Percentiles rank a stretch among this genome's conserved stretches.
Conservation (phyloP, 1,140 invertebrate species). For the Zaprionus ornatus region DNA sequence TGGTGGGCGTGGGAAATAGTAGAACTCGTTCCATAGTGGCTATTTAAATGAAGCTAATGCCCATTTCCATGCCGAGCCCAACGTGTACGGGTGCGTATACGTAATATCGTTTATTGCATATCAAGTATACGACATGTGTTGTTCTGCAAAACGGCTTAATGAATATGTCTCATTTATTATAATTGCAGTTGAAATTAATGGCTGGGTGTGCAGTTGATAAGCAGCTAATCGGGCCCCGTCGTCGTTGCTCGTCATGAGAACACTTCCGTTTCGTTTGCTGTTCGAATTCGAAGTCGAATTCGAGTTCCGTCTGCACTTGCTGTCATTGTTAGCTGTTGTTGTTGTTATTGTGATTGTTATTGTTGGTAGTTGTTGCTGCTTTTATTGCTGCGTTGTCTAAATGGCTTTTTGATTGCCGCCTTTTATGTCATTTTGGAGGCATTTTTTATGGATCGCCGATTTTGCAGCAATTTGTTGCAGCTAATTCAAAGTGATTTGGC, state of each 20-base stretch:
- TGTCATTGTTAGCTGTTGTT: conserved; percentile 25
- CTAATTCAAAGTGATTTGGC: conserved; percentile 24
- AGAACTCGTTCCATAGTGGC: conserved; percentile 15
- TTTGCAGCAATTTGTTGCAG: conserved; percentile 36
- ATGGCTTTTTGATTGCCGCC: conserved; percentile 30
- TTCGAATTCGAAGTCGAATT: not conserved
- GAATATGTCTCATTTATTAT: conserved; percentile 3
- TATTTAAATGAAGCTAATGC: not conserved
- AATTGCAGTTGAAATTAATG: conserved; percentile 22
- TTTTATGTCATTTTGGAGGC: conserved; percentile 13
- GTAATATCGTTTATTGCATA: conserved; percentile 15
- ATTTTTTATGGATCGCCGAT: not conserved
- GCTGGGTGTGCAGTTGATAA: conserved; percentile 8
- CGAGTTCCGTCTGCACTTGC: not conserved
- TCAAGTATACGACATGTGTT: conserved; percentile 21
- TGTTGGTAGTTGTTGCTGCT: not conserved
- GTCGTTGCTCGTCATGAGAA: conserved; percentile 3
- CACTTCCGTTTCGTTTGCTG: conserved; percentile 16
- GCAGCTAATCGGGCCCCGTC: not conserved
- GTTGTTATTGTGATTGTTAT: not conserved
- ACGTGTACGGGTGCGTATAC: conserved; percentile 37
- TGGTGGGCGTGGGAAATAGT: conserved; percentile 56
- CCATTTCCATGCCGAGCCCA: not conserved
- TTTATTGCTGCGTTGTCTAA: conserved; percentile 1
- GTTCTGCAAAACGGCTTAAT: not conserved